Conservation (phyloP, 2,888 invertebrate species). For the Julus scanicus region DNA sequence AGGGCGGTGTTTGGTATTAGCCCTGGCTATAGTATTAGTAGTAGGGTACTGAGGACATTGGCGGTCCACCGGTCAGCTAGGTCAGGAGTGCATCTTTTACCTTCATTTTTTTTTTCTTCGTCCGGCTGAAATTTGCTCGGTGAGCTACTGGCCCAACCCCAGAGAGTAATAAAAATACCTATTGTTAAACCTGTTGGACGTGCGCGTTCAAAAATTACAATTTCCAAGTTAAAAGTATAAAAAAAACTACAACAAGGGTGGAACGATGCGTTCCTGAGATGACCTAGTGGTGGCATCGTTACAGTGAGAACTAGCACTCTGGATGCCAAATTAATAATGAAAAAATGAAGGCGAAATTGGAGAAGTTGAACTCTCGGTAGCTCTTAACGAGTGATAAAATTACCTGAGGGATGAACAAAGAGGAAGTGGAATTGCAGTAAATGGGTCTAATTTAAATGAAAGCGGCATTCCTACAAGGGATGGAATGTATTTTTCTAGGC, state of each 20-base stretch:
- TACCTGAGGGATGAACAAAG: constrained; percentile 22
- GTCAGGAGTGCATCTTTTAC: constrained; percentile 24
- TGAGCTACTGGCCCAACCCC: constrained; percentile 33
- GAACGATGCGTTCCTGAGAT: background rate
- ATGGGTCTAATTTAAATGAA: constrained; percentile 5
- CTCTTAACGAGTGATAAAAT: background rate
- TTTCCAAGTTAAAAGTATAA: background rate
- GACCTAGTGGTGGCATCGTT: constrained; percentile 22
- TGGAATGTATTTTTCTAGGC: background rate
- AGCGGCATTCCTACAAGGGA: background rate
- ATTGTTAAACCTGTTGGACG: constrained; percentile 33
- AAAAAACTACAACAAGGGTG: background rate
- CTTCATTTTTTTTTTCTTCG: background rate
- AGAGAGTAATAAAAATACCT: constrained; percentile 15
- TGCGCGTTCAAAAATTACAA: constrained; percentile 18
- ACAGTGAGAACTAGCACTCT: constrained; percentile 1
- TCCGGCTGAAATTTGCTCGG: background rate
- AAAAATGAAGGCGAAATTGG: constrained; percentile 14
- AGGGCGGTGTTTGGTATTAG: background rate
- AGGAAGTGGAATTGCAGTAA: background rate
- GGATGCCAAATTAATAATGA: background rate
- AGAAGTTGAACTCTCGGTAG: constrained; percentile 33
- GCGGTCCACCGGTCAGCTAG: constrained; percentile 33
- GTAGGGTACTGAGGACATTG: constrained; percentile 15
- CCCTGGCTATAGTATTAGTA: background rate